phyloP scores from a whole-genome alignment of 1,140 invertebrate species.

The Drosophila prosaltans region DNA sequence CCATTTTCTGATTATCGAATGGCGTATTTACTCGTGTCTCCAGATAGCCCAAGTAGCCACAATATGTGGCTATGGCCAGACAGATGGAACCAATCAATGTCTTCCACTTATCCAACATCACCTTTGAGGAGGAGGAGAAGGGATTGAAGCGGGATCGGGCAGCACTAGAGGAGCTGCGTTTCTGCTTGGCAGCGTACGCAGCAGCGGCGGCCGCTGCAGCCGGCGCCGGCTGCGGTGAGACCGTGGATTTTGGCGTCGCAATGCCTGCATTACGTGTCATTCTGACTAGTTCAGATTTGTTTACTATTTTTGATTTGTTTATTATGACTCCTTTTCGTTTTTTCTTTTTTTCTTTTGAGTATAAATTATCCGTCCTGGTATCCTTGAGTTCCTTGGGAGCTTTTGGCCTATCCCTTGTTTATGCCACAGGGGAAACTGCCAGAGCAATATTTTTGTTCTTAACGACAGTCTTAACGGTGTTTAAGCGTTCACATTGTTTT shows the following conservation, averaged over 20 bases:
- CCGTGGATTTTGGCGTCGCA: slow-evolving; percentile 11
- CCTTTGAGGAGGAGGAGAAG: slow-evolving; percentile 33
- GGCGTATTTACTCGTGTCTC: slow-evolving; percentile 95
- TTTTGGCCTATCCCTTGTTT: not conserved
- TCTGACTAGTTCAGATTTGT: not conserved
- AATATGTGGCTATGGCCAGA: slow-evolving; percentile 87
- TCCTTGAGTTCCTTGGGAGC: not conserved
- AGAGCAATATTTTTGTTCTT: not conserved
- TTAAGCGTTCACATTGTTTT: not conserved
- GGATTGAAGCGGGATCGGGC: slow-evolving; percentile 46
- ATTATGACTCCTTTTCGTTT: no score
- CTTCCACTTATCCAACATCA: slow-evolving; percentile 78
- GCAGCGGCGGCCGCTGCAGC: slow-evolving; percentile 1
- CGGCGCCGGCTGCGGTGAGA: not conserved
- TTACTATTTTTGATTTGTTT: not conserved
- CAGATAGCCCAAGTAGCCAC: slow-evolving; percentile 91
- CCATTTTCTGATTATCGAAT: slow-evolving; percentile 86
- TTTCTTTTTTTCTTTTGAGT: not conserved
- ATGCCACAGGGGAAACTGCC: not conserved
- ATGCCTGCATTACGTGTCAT: slow-evolving; percentile 9
- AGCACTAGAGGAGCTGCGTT: slow-evolving; percentile 30
- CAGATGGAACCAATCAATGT: slow-evolving; percentile 72
- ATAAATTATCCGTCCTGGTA: not conserved
- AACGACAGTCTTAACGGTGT: not conserved
- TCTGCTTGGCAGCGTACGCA: slow-evolving; percentile 47